Base-by-base conservation (phyloP, 2,888 invertebrate species). In the Drosophila nigricruria region DNA sequence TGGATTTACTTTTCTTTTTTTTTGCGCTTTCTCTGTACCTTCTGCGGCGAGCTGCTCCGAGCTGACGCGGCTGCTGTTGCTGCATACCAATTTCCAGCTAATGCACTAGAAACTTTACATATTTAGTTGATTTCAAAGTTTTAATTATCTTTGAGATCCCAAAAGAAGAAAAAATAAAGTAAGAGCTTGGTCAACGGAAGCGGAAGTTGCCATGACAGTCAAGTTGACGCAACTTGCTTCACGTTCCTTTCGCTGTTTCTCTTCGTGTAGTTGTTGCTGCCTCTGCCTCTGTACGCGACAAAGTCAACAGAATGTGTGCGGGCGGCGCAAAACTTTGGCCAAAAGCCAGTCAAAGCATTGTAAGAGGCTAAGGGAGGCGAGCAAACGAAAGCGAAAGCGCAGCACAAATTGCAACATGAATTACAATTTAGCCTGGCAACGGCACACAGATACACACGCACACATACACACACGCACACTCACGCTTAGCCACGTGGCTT, bases 81-180 rank as follows among this genome's bases (percentile, higher is more conserved):
- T 70, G 69, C 73, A 73, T 68, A 77, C 62, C 67, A 75, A 70
- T 70, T 74, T 72, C 56, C 38, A 63, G 85, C 77, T 87, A 88
- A 89, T 88, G 89, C 88, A 88, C 74, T 77, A 65, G 73, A 79
- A 79, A 85, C 86, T 85, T 88, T 75, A 57, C 74, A 85, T 82
- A 82, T 85, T 86, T 82, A 73, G 88, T 82, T 88, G 73, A 72
- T 77, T 76, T 62, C 73, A 66, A 90, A 86, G 90, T 89, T 86
- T 86, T 89, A 86, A 89, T 86, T 89, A 86, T 89, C 86, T 82
- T 67, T 54, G 82, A 70, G 77, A 73, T 64, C 71, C 80, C 79
- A 59, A 88, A 56, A 40, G 25, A 9, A 16, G 9, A 30, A 1
- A 18, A 23, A 6, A 5, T 16, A 2, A 8, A n/a, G 42, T 14